Conservation (phyloP, 2,797 vertebrate species). For the Pseudotriccus pelzelni region DNA sequence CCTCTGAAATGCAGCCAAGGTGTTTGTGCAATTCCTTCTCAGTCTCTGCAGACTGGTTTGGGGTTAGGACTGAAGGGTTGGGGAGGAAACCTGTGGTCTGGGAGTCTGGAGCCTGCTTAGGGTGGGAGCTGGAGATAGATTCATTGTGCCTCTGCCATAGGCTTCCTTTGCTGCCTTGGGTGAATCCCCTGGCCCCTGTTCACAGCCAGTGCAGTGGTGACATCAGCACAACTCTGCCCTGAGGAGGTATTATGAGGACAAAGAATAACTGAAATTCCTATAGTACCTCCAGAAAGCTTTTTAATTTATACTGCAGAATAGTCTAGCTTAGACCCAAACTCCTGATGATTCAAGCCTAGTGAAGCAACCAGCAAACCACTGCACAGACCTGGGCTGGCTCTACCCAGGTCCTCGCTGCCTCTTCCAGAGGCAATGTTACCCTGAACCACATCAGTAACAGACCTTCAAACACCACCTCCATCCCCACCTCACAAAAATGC, state of each 20-base stretch:
- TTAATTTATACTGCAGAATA: not conserved
- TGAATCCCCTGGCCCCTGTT: accelerated
- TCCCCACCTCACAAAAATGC: not conserved
- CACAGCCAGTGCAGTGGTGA: not conserved
- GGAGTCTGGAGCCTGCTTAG: not conserved
- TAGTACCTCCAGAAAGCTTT: not conserved
- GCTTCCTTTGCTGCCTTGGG: not conserved
- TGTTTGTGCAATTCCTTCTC: not conserved
- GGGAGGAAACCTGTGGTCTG: not conserved
- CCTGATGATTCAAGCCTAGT: not conserved
- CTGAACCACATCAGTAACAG: not conserved
- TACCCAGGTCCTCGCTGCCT: not conserved
- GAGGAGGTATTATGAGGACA: not conserved
- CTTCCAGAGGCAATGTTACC: not conserved
- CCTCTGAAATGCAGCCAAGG: not conserved
- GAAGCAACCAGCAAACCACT: not conserved
- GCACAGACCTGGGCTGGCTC: not conserved
- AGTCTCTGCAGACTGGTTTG: not conserved
- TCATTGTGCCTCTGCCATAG: not conserved
- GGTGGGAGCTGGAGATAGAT: not conserved
- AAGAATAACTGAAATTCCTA: not conserved
- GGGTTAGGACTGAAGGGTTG: not conserved
- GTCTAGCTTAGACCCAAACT: not conserved
- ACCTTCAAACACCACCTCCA: not conserved
- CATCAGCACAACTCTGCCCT: accelerated